Conservation (phyloP, 2,888 invertebrate genomes). For the Acrobasis suavella region DNA sequence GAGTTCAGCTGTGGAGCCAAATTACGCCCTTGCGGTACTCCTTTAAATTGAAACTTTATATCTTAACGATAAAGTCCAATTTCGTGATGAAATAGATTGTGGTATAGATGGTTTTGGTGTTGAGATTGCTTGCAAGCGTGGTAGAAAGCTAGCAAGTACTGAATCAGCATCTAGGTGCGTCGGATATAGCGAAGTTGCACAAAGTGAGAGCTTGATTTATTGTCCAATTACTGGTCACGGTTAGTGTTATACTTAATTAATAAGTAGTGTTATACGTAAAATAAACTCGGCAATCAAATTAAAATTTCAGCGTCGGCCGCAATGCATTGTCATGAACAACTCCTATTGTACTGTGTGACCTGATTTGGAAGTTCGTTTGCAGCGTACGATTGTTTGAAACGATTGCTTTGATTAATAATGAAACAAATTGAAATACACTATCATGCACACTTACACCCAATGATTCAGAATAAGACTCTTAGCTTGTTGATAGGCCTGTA, state of each 20-base stretch:
- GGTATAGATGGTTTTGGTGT: conserved; percentile 42
- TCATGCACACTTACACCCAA: too few species aligned
- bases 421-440: too few species aligned
- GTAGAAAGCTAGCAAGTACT: conserved; percentile 66
- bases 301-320: conserved; percentile 32
- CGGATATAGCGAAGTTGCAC: conserved; percentile 62
- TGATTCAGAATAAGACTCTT: too few species aligned
- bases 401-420: neutral
- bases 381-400: conserved; percentile 1
- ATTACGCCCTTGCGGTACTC: conserved; percentile 40
- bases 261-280: conserved; percentile 43
- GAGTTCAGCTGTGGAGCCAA: conserved; percentile 52
- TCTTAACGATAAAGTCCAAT: conserved; percentile 33
- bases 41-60: conserved; percentile 39
- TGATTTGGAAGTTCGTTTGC: conserved; percentile 5
- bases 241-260: conserved; percentile 47
- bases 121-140: conserved; percentile 60
- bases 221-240: conserved; percentile 71
- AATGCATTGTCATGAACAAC: conserved; percentile 18
- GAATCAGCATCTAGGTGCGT: conserved; percentile 72
- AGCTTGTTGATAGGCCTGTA: too few species aligned
- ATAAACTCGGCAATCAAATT: conserved; percentile 33
- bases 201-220: conserved; percentile 70
- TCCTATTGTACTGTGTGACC: conserved; percentile 18
- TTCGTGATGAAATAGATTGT: conserved; percentile 29